A percentile compares a stretch with the other conserved stretches of the same genome.
These are phyloP conservation scores for Halichoerus grypus DNA, from an alignment of 2,113 vertebrate genomes.

Conservation along the genomic window DNA sequence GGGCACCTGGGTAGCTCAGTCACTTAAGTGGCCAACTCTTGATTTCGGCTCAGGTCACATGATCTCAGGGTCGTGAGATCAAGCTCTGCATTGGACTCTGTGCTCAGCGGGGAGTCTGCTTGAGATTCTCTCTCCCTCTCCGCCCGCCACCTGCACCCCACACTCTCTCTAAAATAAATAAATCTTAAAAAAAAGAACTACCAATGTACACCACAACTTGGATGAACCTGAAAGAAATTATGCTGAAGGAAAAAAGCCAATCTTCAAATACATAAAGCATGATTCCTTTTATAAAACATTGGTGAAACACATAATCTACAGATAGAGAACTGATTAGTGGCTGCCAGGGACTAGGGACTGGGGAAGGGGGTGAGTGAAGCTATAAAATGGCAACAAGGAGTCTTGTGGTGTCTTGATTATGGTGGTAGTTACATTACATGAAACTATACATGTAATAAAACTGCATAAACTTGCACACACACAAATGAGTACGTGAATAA, in stretches of 20 bases:
- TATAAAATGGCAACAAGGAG: neutral
- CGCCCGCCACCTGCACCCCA: neutral
- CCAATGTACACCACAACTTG: neutral
- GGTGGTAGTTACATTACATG: neutral
- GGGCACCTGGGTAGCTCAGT: neutral
- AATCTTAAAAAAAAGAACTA: neutral
- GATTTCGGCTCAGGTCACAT: neutral
- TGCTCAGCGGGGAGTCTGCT: neutral
- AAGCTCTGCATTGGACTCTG: neutral
- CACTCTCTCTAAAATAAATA: neutral
- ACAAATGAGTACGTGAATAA: neutral
- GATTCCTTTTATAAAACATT: neutral
- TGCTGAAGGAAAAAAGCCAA: neutral
- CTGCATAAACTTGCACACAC: neutral
- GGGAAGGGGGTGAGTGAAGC: neutral
- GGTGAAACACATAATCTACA: neutral
- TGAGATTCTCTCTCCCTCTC: neutral
- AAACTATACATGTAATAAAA: neutral
- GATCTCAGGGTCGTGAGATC: neutral
- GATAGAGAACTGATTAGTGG: neutral
- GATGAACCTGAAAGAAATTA: slow-evolving; percentile 18
- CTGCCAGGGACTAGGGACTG: neutral
- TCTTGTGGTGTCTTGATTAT: neutral
- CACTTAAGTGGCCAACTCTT: neutral
- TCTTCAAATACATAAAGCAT: neutral